These are phyloP conservation scores for Acyrthosiphon pisum DNA, from an alignment of 1,140 invertebrate genomes.

Conservation along the genomic window DNA sequence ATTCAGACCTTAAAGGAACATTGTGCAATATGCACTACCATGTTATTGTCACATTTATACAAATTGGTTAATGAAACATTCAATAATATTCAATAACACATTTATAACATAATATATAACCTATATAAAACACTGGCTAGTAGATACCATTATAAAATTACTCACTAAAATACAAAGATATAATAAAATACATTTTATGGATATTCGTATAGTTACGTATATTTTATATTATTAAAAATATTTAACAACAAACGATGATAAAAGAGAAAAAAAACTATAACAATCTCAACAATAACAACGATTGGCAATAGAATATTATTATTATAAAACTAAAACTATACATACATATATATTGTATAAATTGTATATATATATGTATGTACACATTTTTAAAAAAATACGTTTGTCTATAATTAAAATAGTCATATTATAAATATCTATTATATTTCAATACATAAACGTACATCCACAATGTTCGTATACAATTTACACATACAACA, in stretches of 20 bases:
- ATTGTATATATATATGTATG: slow-evolving; percentile 2
- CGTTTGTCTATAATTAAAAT: background rate
- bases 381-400: slow-evolving; percentile 17
- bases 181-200: background rate
- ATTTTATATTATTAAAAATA: slow-evolving; percentile 38
- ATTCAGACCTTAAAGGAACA: no score
- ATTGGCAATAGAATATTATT: slow-evolving; percentile 38
- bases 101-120: background rate
- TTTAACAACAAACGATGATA: slow-evolving; percentile 42
- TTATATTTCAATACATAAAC: slow-evolving; percentile 26
- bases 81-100: background rate
- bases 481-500: slow-evolving; percentile 14
- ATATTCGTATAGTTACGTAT: background rate
- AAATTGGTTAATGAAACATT: no score
- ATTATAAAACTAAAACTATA: slow-evolving; percentile 26
- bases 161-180: background rate
- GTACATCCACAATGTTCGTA: slow-evolving; percentile 29
- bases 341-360: slow-evolving; percentile 25
- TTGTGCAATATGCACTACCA: no score
- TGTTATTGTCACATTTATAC: no score
- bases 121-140: background rate
- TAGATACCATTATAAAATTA: background rate
- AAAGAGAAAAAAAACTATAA: slow-evolving; percentile 24
- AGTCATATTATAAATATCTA: background rate
- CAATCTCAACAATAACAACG: slow-evolving; percentile 27